Conservation (phyloP, 53 echinoderm and acorn worm genomes). For the Stichopus horrens region DNA sequence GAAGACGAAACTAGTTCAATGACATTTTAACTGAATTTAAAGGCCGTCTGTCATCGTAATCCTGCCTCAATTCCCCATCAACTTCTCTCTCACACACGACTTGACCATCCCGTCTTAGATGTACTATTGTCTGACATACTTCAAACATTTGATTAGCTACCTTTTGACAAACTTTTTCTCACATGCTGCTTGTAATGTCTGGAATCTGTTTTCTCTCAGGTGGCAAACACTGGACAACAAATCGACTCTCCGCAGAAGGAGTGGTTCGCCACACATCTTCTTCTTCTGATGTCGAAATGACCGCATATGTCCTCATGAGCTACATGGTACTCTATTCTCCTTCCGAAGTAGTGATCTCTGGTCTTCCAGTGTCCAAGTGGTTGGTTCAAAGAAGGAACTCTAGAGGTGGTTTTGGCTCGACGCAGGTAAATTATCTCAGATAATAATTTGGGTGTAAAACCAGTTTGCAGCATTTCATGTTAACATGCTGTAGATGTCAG, state of each 20-base stretch:
- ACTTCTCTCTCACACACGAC: too few species aligned
- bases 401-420: constrained; percentile 79
- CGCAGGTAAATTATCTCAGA: constrained; percentile 61
- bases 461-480: too few species aligned
- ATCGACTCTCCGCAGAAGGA: constrained; percentile 40
- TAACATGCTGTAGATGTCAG: too few species aligned
- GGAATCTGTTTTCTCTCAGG: constrained; percentile 38
- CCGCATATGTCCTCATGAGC: constrained; percentile 75
- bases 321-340: constrained; percentile 23
- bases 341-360: constrained; percentile 31
- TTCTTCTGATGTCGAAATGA: constrained; percentile 70
- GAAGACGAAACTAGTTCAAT: too few species aligned
- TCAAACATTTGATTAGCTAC: too few species aligned
- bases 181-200: neutral
- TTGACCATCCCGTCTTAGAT: too few species aligned
- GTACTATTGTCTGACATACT: too few species aligned
- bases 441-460: too few species aligned
- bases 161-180: too few species aligned
- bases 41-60: too few species aligned
- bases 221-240: constrained; percentile 74
- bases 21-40: too few species aligned
- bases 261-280: constrained; percentile 45
- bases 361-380: constrained; percentile 60
- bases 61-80: too few species aligned
- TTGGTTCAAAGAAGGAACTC: constrained; percentile 62